Percentiles rank a stretch among this genome's conserved stretches.
Evolutionary conservation across 1,140 invertebrate species (phyloP).

Genomic region (Drosophila lacteicornis): DNA sequence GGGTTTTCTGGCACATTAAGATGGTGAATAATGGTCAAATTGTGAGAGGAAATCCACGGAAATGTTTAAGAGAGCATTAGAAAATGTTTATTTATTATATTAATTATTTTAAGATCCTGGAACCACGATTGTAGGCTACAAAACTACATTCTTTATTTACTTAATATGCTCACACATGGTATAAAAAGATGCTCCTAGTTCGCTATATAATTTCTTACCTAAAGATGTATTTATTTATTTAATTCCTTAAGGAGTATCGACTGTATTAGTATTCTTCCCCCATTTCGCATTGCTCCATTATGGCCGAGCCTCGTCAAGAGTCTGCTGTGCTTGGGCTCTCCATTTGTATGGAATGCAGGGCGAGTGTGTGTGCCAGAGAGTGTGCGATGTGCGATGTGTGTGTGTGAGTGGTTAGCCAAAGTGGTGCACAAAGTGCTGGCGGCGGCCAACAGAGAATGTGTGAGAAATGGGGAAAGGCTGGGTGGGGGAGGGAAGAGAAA

Average conservation of each 20-base stretch:
- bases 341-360: slow-evolving; percentile 54
- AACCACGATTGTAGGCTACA: no score
- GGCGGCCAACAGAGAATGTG: slow-evolving; percentile 58
- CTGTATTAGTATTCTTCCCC: slow-evolving; percentile 48
- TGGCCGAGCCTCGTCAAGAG: slow-evolving; percentile 70
- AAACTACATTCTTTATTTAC: no score
- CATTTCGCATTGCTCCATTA: slow-evolving; percentile 66
- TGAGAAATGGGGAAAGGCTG: slow-evolving; percentile 38
- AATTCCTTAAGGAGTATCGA: slow-evolving; percentile 5
- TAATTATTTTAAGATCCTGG: no score
- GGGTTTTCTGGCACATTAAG: background rate
- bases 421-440: slow-evolving; percentile 77
- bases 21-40: background rate
- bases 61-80: background rate
- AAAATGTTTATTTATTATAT: no score
- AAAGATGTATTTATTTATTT: background rate
- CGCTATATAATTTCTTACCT: no score
- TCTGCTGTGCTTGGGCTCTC: slow-evolving; percentile 58
- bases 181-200: no score
- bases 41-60: background rate
- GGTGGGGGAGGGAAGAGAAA: slow-evolving; percentile 1
- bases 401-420: slow-evolving; percentile 63
- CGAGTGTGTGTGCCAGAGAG: slow-evolving; percentile 17
- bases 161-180: no score
- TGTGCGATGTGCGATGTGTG: slow-evolving; percentile 19